Evolutionary conservation across 2,113 vertebrate genomes (phyloP).

Genomic region (Ceyx cyanopectus): DNA sequence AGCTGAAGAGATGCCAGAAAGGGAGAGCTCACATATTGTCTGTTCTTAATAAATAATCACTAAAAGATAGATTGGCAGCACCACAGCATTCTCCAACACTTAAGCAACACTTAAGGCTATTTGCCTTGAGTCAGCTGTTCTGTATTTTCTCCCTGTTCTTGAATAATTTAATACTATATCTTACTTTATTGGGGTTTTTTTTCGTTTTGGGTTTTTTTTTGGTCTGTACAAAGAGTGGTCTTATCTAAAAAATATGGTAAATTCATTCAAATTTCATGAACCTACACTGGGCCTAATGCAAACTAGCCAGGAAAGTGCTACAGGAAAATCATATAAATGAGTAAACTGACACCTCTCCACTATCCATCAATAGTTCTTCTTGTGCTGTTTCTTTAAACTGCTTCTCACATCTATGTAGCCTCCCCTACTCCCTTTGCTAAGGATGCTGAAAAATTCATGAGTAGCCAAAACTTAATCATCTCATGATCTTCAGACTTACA

Average conservation of each 20-base stretch:
- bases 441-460: background rate
- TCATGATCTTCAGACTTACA: background rate
- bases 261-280: conserved; percentile 50
- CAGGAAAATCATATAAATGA: conserved; percentile 12
- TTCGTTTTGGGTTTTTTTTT: background rate
- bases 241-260: conserved; percentile 26
- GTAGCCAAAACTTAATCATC: background rate
- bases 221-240: background rate
- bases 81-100: background rate
- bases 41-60: conserved; percentile 50
- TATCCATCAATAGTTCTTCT: background rate
- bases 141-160: conserved; percentile 15
- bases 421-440: background rate
- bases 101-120: background rate
- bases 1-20: background rate
- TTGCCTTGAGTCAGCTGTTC: conserved; percentile 12
- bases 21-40: background rate
- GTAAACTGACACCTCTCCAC: background rate
- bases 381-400: background rate
- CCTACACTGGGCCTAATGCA: background rate
- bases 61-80: background rate
- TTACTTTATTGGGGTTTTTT: background rate
- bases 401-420: background rate
- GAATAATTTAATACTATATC: conserved; percentile 19
- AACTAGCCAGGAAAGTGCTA: background rate